A percentile compares a stretch with the other conserved stretches of the same genome.
Evolutionary conservation across 2,888 invertebrate genomes (phyloP).

Genomic region (Crematogaster levior): DNA sequence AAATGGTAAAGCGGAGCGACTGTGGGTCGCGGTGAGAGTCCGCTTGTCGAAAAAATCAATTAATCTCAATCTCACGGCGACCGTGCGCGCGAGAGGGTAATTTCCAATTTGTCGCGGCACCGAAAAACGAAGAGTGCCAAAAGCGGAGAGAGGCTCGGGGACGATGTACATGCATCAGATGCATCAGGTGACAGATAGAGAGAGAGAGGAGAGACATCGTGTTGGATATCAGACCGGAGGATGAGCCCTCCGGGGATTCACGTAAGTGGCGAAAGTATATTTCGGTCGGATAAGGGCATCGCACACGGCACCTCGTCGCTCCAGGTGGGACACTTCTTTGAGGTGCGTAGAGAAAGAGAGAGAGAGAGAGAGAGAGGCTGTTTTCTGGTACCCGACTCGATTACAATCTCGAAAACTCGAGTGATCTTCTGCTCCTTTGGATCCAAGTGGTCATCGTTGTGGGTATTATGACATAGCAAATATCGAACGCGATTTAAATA

Average conservation of each 20-base stretch:
- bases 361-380: not conserved
- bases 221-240: conserved; percentile 21
- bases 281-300: conserved; percentile 70
- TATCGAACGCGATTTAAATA: not conserved
- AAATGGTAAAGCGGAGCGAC: conserved; percentile 69
- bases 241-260: conserved; percentile 61
- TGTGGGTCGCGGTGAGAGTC: conserved; percentile 63
- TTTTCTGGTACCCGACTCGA: conserved; percentile 32
- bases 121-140: conserved; percentile 65
- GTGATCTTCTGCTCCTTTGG: not conserved
- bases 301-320: conserved; percentile 55
- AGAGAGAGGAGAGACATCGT: conserved; percentile 14
- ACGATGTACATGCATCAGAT: conserved; percentile 29
- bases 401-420: conserved; percentile 32
- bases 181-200: conserved; percentile 32
- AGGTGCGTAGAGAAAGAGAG: not conserved
- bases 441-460: not conserved
- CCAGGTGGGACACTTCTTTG: conserved; percentile 62
- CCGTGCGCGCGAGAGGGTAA: conserved; percentile 76
- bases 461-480: not conserved
- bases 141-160: conserved; percentile 51
- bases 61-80: conserved; percentile 76
- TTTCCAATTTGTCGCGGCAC: conserved; percentile 84
- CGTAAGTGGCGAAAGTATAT: conserved; percentile 72
- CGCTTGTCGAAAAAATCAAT: conserved; percentile 75